Conservation (phyloP, 2,113 vertebrate species). For the Morone saxatilis region DNA sequence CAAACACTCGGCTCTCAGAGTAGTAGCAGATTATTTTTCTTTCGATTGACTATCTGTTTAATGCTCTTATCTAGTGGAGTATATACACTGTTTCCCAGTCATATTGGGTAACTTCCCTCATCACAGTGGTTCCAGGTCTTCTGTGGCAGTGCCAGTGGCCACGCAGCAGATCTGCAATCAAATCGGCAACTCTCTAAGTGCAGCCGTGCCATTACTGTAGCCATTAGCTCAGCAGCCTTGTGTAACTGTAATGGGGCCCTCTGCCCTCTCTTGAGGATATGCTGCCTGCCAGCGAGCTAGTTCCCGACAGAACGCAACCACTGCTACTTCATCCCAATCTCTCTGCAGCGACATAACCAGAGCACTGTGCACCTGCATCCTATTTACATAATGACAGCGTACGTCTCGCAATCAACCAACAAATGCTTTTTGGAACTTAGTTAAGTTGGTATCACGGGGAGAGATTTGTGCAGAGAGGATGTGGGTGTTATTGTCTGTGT, state of each 20-base stretch:
- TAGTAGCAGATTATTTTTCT: background rate
- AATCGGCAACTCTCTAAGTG: slow-evolving; percentile 56
- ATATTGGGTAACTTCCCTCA: background rate
- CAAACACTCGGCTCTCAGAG: background rate
- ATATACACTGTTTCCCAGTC: background rate
- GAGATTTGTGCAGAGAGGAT: background rate
- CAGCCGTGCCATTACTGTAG: slow-evolving; percentile 72
- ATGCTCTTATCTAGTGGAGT: background rate
- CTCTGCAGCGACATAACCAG: slow-evolving; percentile 22
- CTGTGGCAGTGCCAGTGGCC: slow-evolving; percentile 44
- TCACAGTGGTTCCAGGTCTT: slow-evolving; percentile 15
- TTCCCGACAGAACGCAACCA: slow-evolving; percentile 33
- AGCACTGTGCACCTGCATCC: slow-evolving; percentile 62
- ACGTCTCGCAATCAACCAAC: slow-evolving; percentile 13
- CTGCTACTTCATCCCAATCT: slow-evolving; percentile 40
- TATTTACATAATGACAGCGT: slow-evolving; percentile 54
- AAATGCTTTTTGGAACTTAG: slow-evolving; percentile 38
- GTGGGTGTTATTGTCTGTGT: slow-evolving; percentile 5
- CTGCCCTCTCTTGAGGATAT: slow-evolving; percentile 54
- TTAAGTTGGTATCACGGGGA: slow-evolving; percentile 15
- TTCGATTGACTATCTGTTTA: background rate
- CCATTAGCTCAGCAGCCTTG: slow-evolving; percentile 68
- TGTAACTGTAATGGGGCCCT: slow-evolving; percentile 59
- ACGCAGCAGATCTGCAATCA: slow-evolving; percentile 62
- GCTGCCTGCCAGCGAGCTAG: slow-evolving; percentile 37